A percentile compares a stretch with the other conserved stretches of the same genome.
These are phyloP conservation scores for Tipula unca DNA, from an alignment of 2,888 invertebrate species.

Conservation along the genomic window DNA sequence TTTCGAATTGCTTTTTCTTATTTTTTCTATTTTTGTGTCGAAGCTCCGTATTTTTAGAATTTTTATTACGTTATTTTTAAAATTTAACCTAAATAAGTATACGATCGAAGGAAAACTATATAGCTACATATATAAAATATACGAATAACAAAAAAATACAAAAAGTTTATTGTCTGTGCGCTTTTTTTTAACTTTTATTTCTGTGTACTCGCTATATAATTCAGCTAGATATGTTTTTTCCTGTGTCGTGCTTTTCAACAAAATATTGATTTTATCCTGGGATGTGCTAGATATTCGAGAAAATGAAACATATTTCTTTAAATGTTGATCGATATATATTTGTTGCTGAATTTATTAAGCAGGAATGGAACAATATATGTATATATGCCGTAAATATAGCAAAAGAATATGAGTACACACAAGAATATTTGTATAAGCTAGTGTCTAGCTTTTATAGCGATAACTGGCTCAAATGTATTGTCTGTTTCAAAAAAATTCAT, in stretches of 20 bases:
- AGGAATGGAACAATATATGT: background rate
- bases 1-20: background rate
- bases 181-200: background rate
- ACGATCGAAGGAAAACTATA: background rate
- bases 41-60: background rate
- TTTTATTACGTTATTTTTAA: background rate
- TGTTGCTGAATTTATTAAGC: background rate
- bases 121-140: background rate
- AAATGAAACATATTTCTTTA: background rate
- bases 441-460: no score
- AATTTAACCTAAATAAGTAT: background rate
- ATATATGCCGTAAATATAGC: no score
- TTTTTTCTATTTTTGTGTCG: background rate
- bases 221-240: background rate
- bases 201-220: background rate
- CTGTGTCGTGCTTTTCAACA: background rate
- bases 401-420: no score
- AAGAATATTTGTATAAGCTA: no score
- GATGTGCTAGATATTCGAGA: background rate
- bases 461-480: no score
- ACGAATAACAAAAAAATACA: background rate
- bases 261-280: background rate
- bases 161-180: background rate
- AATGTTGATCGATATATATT: background rate
- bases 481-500: no score